Conservation (phyloP, 2,797 vertebrate genomes). For the Pelochelys cantorii region DNA sequence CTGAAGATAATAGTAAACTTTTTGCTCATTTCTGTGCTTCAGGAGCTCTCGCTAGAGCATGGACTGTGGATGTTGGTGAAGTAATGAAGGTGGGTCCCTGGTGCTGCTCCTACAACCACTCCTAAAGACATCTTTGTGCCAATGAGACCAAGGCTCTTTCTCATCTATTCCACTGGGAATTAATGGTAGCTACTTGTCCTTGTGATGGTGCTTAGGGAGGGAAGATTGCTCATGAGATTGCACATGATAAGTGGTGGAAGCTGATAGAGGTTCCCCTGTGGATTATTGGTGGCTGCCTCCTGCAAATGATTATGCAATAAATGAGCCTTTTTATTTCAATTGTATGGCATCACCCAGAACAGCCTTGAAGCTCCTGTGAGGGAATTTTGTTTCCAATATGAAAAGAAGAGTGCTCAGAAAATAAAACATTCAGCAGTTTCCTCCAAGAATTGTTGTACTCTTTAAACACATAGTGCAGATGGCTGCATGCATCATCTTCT, state of each 20-base stretch:
- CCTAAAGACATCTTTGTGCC: neutral
- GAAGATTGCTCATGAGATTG: accelerated
- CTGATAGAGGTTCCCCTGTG: neutral
- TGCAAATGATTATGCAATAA: neutral
- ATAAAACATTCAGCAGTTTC: constrained; percentile 22
- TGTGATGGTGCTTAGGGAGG: neutral
- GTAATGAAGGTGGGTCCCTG: accelerated
- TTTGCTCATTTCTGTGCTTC: neutral
- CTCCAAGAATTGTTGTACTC: constrained; percentile 36
- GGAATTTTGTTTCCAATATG: neutral
- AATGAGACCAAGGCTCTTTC: neutral
- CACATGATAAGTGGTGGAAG: neutral
- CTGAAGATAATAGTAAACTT: neutral
- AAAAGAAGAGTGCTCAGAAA: constrained; percentile 34
- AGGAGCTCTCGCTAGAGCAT: neutral
- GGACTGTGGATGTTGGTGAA: neutral
- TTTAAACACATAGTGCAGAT: constrained; percentile 30
- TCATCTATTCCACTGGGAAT: neutral
- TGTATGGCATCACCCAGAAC: neutral
- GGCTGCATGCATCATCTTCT: constrained; percentile 20
- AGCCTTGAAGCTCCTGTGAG: neutral
- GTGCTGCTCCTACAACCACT: neutral
- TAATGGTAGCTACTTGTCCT: neutral
- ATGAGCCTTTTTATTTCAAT: neutral
- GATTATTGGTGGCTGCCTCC: neutral